Percentiles rank a stretch among this genome's conserved stretches.
phyloP scores from a whole-genome alignment of 2,113 vertebrate genomes.

The Mesembrinibis cayennensis region DNA sequence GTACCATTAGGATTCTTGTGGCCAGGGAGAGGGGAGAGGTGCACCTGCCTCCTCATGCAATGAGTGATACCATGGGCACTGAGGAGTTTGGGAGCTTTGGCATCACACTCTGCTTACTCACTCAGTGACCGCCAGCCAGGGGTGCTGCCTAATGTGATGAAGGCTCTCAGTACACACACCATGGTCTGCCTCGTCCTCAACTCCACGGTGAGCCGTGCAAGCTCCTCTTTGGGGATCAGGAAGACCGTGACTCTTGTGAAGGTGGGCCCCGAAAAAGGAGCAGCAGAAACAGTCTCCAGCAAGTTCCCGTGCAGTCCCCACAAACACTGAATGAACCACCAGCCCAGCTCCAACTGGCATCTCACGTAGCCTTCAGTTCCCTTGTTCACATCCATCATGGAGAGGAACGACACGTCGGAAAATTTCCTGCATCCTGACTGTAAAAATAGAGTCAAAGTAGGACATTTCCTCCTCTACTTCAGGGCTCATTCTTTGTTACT shows the following conservation, averaged over 20 bases:
- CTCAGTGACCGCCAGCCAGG: neutral
- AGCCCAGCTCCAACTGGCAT: neutral
- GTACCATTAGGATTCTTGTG: neutral
- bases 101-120: neutral
- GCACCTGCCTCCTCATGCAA: neutral
- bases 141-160: neutral
- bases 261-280: neutral
- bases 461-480: slow-evolving; percentile 6
- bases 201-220: neutral
- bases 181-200: neutral
- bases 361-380: neutral
- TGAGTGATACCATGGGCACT: neutral
- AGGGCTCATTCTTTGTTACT: slow-evolving; percentile 24
- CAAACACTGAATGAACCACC: neutral
- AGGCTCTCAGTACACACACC: neutral
- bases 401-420: neutral
- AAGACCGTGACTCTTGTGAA: neutral
- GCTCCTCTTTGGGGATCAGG: neutral
- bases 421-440: neutral
- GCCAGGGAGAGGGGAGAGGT: neutral
- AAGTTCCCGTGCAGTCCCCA: neutral
- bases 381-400: neutral
- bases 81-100: neutral
- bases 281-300: neutral
- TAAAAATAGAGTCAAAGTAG: slow-evolving; percentile 41